A percentile compares a stretch with the other conserved stretches of the same genome.
Conservation (phyloP, 2,113 vertebrate species). For the Notothenia coriiceps region DNA sequence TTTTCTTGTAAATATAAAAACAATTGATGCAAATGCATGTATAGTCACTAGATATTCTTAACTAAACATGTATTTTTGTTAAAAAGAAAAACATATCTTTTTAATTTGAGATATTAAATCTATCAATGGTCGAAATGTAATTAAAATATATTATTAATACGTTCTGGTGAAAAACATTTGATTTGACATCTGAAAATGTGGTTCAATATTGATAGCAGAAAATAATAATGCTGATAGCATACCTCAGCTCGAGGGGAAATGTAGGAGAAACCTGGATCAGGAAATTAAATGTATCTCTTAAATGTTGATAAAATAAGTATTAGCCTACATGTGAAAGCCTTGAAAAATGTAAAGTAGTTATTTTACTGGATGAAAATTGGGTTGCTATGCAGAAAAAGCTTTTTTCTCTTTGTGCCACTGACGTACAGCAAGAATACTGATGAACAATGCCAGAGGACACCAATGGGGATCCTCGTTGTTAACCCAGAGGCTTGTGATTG, state of each 20-base stretch:
- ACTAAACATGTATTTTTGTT: not conserved
- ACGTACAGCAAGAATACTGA: slow-evolving; percentile 2
- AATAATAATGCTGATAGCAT: not conserved
- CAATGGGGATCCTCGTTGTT: slow-evolving; percentile 23
- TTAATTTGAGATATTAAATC: not conserved
- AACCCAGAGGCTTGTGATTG: slow-evolving; percentile 53
- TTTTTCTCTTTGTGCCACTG: slow-evolving; percentile 31
- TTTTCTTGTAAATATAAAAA: not conserved
- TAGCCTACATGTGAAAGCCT: not conserved
- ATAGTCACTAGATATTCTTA: not conserved
- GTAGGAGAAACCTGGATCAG: not conserved
- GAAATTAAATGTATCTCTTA: slow-evolving; percentile 9
- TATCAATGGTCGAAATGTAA: not conserved
- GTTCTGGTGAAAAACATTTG: not conserved
- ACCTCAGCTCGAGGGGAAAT: not conserved
- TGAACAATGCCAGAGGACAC: slow-evolving; percentile 47
- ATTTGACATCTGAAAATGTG: not conserved
- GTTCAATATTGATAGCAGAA: slow-evolving; percentile 11
- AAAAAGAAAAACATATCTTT: not conserved
- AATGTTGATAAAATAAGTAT: slow-evolving; percentile 15
- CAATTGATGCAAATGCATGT: not conserved
- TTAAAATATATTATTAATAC: not conserved
- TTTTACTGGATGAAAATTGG: slow-evolving; percentile 17
- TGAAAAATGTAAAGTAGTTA: not conserved
- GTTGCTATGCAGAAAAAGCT: slow-evolving; percentile 32